Evolutionary conservation across 2,113 vertebrate genomes (phyloP).

Genomic region (Cichladusa arquata): DNA sequence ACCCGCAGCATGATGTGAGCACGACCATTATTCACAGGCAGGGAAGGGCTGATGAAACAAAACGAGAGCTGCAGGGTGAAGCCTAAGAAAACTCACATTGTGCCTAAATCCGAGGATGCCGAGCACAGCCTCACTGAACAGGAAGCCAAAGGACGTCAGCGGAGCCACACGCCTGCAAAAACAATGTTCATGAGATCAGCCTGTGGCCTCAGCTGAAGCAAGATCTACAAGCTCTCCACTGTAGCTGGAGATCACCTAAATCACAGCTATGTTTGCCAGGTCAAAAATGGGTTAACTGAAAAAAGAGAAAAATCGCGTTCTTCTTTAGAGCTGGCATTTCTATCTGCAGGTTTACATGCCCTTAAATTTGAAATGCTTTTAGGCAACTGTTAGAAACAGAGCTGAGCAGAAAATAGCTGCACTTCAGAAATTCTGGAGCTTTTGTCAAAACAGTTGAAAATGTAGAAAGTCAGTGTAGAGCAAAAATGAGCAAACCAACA

Average conservation of each 20-base stretch:
- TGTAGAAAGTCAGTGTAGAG: neutral
- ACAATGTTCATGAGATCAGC: neutral
- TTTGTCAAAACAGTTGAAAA: neutral
- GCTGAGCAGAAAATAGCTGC: neutral
- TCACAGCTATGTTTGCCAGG: neutral
- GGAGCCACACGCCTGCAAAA: neutral
- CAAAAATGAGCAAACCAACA: neutral
- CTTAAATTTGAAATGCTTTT: neutral
- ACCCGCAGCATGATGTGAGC: rapidly evolving
- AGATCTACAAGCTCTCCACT: neutral
- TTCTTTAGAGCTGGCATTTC: neutral
- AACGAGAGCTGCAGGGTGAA: neutral
- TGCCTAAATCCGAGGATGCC: neutral
- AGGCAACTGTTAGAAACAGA: neutral
- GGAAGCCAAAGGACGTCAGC: conserved; percentile 30
- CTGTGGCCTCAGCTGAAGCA: neutral
- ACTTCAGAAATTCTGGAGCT: neutral
- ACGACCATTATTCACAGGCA: neutral
- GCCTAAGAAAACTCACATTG: neutral
- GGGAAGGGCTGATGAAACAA: neutral
- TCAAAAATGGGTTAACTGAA: neutral
- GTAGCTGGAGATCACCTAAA: neutral
- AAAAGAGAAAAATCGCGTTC: neutral
- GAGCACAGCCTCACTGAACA: neutral
- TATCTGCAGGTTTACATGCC: neutral